Base-by-base conservation (phyloP, 1,140 invertebrate genomes). In the Cotesia chilonis region DNA sequence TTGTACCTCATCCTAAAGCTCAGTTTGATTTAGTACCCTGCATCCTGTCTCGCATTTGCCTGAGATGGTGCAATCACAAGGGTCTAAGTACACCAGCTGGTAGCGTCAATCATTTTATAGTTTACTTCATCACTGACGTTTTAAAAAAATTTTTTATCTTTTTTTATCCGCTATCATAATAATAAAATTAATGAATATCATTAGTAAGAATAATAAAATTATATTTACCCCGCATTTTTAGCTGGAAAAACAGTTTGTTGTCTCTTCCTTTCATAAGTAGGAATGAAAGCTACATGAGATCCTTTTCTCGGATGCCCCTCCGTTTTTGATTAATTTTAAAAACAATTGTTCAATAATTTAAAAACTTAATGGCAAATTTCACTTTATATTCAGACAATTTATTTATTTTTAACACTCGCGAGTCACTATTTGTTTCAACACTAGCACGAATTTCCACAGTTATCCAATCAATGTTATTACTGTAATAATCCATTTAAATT, bases 221-320 rank as follows among this genome's bases (percentile, higher is more conserved):
- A 57, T 4, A 84, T 88, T 88, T 78, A 90, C 89, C 88, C 89
- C 89, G 89, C 89, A 90, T 90, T 89, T 89, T 90, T 88, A 87
- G 88, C 84, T 83, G 87, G 87, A 89, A 85, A 88, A 89, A 89
- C 89, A 88, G 88, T 89, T 89, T 89, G 89, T 88, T 89, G 89
- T 85, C 83, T 85, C 84, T 84, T 85, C 81, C 64, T 66, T 51
- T 87, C 86, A 87, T 87, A 2, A 47, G 41, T 81, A 82, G 85
- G 84, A 83, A 79, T 84, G 77, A 83, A 78, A 80, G 80, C 72
- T 76, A 81, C 75, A 79, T 81, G 76, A 77, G 80, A 82, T 76
- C 82, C 79, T 80, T 79, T 47, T 47, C 41, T 75, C 72, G 81
- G 76, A 79, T 85, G 78, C 1, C 41, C 41, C 83, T 86, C 84